Conservation (phyloP, 2,113 vertebrate genomes). For the Lates calcarifer region DNA sequence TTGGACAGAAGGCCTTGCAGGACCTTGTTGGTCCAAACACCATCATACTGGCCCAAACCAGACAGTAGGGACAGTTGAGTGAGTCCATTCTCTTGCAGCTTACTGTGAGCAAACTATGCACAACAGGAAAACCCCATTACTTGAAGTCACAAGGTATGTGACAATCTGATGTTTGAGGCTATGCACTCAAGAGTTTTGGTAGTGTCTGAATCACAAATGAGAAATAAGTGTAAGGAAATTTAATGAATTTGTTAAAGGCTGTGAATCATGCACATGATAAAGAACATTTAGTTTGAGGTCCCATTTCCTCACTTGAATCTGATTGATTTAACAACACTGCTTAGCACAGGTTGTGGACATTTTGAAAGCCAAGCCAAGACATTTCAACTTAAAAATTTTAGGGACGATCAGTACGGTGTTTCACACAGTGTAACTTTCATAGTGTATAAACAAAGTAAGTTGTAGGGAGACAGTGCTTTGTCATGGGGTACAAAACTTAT, state of each 20-base stretch:
- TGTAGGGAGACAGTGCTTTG: not conserved
- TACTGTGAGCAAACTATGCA: conserved; percentile 88
- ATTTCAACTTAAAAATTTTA: not conserved
- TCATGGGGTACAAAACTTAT: not conserved
- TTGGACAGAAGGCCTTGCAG: conserved; percentile 89
- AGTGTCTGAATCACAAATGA: not conserved
- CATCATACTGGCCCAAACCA: conserved; percentile 87
- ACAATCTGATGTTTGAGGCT: not conserved
- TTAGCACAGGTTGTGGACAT: not conserved
- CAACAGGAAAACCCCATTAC: not conserved
- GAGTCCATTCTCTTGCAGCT: conserved; percentile 90
- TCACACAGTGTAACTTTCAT: not conserved
- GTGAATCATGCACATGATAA: not conserved
- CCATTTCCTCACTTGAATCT: not conserved
- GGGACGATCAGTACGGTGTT: no score
- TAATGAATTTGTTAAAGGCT: not conserved
- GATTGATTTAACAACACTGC: not conserved
- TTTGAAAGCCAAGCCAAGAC: not conserved
- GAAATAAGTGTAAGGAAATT: not conserved
- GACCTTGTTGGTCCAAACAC: conserved; percentile 90
- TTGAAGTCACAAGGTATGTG: not conserved
- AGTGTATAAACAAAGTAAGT: not conserved
- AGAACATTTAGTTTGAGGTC: not conserved
- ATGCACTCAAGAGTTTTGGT: not conserved
- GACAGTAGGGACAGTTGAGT: conserved; percentile 88